phyloP scores from a whole-genome alignment of 2,888 invertebrate genomes.

The Galerucella pusilla region DNA sequence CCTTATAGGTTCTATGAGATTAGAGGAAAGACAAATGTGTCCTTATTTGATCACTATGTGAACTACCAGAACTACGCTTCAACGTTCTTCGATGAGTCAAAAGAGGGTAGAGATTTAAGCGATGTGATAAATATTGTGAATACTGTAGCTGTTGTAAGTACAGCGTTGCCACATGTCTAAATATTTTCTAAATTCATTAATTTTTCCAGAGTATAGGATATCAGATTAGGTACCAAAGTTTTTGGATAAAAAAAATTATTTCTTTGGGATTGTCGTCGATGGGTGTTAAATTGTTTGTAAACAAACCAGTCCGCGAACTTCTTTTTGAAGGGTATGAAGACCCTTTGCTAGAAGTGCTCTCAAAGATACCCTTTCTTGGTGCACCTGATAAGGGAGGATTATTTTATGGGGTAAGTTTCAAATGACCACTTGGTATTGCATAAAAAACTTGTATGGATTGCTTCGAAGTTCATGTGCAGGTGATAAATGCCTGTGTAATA shows the following conservation, averaged over 20 bases:
- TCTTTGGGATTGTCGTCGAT: slow-evolving; percentile 62
- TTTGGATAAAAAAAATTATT: slow-evolving; percentile 69
- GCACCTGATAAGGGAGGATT: slow-evolving; percentile 86
- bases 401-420: slow-evolving; percentile 75
- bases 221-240: slow-evolving; percentile 70
- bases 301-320: slow-evolving; percentile 75
- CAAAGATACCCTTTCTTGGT: slow-evolving; percentile 69
- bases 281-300: slow-evolving; percentile 66
- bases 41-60: slow-evolving; percentile 79
- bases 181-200: background rate
- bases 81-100: slow-evolving; percentile 76
- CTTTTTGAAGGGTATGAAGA: slow-evolving; percentile 86
- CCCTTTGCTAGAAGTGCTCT: slow-evolving; percentile 74
- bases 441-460: too few species aligned
- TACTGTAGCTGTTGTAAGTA: slow-evolving; percentile 79
- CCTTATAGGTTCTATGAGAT: slow-evolving; percentile 77
- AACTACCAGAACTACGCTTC: slow-evolving; percentile 75
- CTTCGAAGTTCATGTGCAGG: too few species aligned
- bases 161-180: background rate
- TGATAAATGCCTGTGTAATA: too few species aligned
- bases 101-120: slow-evolving; percentile 74
- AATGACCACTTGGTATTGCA: too few species aligned
- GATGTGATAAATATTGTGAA: slow-evolving; percentile 82
- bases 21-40: slow-evolving; percentile 77
- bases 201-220: slow-evolving; percentile 70